Base-by-base conservation (phyloP, 1,140 invertebrate species). In the Nasonia longicornis region DNA sequence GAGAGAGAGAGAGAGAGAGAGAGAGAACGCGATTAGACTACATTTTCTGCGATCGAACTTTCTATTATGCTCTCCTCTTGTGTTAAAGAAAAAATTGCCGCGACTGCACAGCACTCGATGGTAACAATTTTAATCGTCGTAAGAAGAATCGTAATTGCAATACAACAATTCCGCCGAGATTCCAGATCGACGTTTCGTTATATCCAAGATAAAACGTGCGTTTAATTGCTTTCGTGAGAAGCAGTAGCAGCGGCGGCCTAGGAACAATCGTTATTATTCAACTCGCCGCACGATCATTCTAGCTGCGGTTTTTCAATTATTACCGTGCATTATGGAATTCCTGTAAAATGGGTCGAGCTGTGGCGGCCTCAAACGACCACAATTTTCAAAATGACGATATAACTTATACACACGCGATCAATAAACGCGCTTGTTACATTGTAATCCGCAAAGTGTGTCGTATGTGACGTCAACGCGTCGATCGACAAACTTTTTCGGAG, bases 221-320 rank as follows among this genome's bases (percentile, higher is more conserved):
- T 76, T 70, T 81, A 81, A 81, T 81, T 76, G 66, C 79, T 70
- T 69, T 71, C 73, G 73, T 76, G 79, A 77, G 76, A 77, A 77
- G 42, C n/a, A 77, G 76, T 70, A 77, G 42, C n/a, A 35, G 31
- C 31, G 4, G 0, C 31, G 14, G 42, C 76, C 16, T 64, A 74
- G 63, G 52, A 75, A 81, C 74, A 70, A 81, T 81, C 64, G 66
- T 81, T 77, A 71, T 81, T 77, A 64, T 70, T 20, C 52, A 20
- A 67, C 26, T 35, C 16, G 31, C 8, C 31, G 12, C 7, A 22
- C 67, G 26, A 10, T 29, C 7, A 10, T 31, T 75, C 3, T 71
- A 48, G 58, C 69, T 70, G 74, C 38, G 80, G 29, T 77, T 64
- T 52, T 77, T 72, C 58, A 81, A 66, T 73, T 72, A 81, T 73